Conservation (phyloP, 30 jellyfish, hydroid and myxozoan genomes). For the Aurelia coerulea region DNA sequence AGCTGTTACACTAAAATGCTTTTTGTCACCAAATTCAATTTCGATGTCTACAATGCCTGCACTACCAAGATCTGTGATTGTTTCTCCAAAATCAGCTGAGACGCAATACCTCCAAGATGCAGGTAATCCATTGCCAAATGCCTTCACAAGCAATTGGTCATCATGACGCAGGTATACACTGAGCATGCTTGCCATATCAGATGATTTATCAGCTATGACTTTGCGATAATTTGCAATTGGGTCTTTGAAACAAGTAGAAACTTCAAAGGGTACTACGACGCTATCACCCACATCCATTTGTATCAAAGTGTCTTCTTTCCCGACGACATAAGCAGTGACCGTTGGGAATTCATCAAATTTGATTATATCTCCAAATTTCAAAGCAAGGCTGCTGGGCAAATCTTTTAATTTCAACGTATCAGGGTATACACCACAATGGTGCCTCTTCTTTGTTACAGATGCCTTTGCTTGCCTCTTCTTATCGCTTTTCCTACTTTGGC, state of each 20-base stretch:
- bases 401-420: conserved; percentile 11
- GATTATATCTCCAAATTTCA: conserved; percentile 46
- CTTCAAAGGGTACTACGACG: conserved; percentile 37
- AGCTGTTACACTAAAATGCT: conserved; percentile 17
- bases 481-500: conserved; percentile 37
- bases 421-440: conserved; percentile 50
- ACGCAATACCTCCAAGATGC: conserved; percentile 43
- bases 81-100: conserved; percentile 5
- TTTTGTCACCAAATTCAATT: conserved; percentile 25
- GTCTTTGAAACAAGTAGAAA: conserved; percentile 16
- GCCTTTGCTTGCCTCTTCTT: conserved; percentile 6
- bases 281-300: conserved; percentile 24
- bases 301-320: conserved; percentile 12
- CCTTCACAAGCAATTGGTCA: conserved; percentile 4
- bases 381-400: conserved; percentile 8
- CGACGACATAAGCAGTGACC: conserved; percentile 40
- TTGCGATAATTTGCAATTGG: conserved; percentile 32
- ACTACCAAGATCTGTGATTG: conserved; percentile 7
- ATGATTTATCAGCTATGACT: conserved; percentile 1
- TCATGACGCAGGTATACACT: conserved; percentile 40
- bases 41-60: conserved; percentile 2
- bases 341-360: conserved; percentile 53
- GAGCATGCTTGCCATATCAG: conserved; percentile 15
- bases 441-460: neutral
- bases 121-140: conserved; percentile 36